Evolutionary conservation across 2,888 invertebrate species (phyloP).

Genomic region (Quadriops clusia): DNA sequence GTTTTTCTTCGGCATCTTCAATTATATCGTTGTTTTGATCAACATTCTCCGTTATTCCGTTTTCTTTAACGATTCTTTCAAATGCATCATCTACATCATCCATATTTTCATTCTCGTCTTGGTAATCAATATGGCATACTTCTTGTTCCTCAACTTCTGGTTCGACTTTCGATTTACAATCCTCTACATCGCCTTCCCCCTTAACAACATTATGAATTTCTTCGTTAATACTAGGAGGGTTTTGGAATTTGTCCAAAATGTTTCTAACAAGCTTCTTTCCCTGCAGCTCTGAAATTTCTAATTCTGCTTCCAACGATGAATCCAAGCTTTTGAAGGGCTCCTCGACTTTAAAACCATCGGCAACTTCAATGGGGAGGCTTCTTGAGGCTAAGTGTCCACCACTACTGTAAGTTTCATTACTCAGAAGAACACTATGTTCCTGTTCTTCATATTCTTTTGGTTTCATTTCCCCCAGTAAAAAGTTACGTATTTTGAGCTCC

Average conservation of each 20-base stretch:
- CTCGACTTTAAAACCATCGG: too few relatives aligned
- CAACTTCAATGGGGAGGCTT: too few relatives aligned
- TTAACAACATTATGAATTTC: too few relatives aligned
- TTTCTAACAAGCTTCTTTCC: conserved; percentile 24
- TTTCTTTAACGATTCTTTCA: conserved; percentile 4
- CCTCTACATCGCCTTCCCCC: neutral
- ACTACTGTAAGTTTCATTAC: too few relatives aligned
- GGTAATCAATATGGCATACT: neutral
- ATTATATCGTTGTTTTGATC: neutral
- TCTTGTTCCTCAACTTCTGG: neutral
- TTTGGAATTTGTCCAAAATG: conserved; percentile 25
- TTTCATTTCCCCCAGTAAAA: too few relatives aligned
- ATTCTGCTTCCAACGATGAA: conserved; percentile 14
- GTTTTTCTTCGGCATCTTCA: conserved; percentile 10
- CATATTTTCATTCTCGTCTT: conserved; percentile 1
- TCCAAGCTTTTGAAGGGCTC: too few relatives aligned
- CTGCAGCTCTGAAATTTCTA: conserved; percentile 22
- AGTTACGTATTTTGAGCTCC: too few relatives aligned
- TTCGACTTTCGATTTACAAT: too few relatives aligned
- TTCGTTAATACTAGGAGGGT: conserved; percentile 11
- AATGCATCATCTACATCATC: conserved; percentile 4
- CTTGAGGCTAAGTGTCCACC: too few relatives aligned
- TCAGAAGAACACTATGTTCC: too few relatives aligned
- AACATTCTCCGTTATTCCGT: neutral
- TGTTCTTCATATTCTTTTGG: too few relatives aligned